phyloP scores from a whole-genome alignment of 1,140 invertebrate species.

The Bombus haemorrhoidalis region DNA sequence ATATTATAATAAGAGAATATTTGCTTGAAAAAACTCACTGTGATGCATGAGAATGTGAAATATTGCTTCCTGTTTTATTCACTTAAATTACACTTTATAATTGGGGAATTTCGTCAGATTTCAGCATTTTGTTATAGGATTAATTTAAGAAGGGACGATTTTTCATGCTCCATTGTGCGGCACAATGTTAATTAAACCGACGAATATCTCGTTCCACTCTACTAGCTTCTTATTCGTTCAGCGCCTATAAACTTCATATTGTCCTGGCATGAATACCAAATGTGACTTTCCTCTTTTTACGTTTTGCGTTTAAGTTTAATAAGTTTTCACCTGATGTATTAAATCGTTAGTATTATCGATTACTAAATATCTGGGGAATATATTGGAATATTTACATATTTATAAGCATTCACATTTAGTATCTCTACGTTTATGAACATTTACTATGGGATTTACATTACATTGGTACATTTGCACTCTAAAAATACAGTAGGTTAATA shows the following conservation, averaged over 20 bases:
- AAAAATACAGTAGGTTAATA: background rate
- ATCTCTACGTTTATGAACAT: background rate
- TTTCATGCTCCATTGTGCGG: background rate
- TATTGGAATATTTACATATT: background rate
- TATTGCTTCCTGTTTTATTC: background rate
- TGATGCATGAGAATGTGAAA: no score
- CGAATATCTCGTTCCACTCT: background rate
- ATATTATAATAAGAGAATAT: no score
- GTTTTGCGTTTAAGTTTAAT: background rate
- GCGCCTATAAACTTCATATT: background rate
- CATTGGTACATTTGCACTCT: background rate
- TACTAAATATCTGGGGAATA: background rate
- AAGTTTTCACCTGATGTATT: background rate
- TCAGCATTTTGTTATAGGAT: background rate
- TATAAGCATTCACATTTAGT: background rate
- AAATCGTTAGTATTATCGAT: background rate
- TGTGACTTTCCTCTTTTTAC: background rate
- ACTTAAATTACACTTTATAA: background rate
- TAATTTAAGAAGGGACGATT: background rate
- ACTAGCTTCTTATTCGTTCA: conserved; percentile 12
- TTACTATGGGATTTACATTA: background rate
- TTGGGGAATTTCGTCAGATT: background rate
- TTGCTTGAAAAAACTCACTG: no score
- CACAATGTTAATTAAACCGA: background rate
- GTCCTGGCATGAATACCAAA: background rate